Base-by-base conservation (phyloP, 2,797 vertebrate genomes). In the Toxotes lorentzi region DNA sequence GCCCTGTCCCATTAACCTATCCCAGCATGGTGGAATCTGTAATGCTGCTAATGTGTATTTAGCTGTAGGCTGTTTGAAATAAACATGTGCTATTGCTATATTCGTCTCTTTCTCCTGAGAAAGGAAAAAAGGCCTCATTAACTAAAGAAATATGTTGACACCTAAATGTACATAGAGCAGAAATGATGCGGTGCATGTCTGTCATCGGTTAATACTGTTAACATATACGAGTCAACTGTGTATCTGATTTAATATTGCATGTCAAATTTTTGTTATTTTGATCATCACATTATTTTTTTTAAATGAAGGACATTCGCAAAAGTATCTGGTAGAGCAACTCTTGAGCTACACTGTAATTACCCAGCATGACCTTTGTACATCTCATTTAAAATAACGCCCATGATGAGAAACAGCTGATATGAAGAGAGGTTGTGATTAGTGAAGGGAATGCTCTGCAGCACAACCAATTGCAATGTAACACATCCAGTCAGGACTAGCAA, bases 51-150 rank as follows among this genome's bases (percentile, higher is more conserved):
- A 91, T 91, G 85, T 83, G 84, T 76, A 70, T 86, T 89, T 90
- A 86, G 89, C 89, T 87, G 64, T 73, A 78, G 91, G 91, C 86
- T 89, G 75, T 90, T 89, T 93, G 76, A 89, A 92, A 91, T 86
- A 88, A 92, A 92, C 88, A 91, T 88, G 83, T 85, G 84, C 66
- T 74, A 4, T 57, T 74, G 85, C 86, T 90, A 91, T 86, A 87
- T 90, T 83, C 86, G 86, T 84, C 81, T 84, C 50, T 82, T 83
- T 70, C 65, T 83, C 79, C n/a, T 14, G 73, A 87, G 81, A 70
- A 48, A 51, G 32, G 17, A 63, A 66, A 70, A 62, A 64, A 81
- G 23, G 21, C 19, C 53, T 82, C 62, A 81, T 86, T 90, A 88
- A 70, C 38, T 24, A 53, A 74, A 78, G 45, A 5, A 73, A 71